A percentile compares a stretch with the other conserved stretches of the same genome.
phyloP scores from a whole-genome alignment of 2,888 invertebrate genomes.

The Drosophila stalkeri region DNA sequence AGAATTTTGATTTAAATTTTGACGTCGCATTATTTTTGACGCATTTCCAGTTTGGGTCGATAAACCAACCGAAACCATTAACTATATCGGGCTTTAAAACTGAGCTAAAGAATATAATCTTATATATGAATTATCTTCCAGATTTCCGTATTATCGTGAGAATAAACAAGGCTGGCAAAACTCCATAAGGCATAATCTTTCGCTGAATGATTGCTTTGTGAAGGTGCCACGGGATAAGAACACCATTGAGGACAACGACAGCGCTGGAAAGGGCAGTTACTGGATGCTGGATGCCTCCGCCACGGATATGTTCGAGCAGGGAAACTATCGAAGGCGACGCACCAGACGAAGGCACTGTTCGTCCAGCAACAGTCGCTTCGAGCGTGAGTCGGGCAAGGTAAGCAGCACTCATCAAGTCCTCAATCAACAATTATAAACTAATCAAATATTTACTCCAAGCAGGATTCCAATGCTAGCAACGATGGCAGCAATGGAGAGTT shows the following conservation, averaged over 20 bases:
- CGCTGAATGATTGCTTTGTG: slow-evolving; percentile 93
- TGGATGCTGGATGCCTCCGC: slow-evolving; percentile 93
- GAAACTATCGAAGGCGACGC: slow-evolving; percentile 92
- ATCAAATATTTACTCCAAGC: background rate
- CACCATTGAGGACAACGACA: slow-evolving; percentile 83
- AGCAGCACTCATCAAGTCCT: background rate
- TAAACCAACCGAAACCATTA: slow-evolving; percentile 12
- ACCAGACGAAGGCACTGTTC: slow-evolving; percentile 86
- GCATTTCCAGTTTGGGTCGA: slow-evolving; percentile 40
- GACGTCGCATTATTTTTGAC: slow-evolving; percentile 39
- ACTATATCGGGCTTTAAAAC: slow-evolving; percentile 1
- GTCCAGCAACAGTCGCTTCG: slow-evolving; percentile 64
- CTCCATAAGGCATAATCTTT: slow-evolving; percentile 92
- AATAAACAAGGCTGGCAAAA: slow-evolving; percentile 94
- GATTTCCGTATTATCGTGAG: slow-evolving; percentile 93
- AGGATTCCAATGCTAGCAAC: slow-evolving; percentile 60
- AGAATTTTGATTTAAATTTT: slow-evolving; percentile 32
- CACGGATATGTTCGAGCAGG: slow-evolving; percentile 94
- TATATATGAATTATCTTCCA: slow-evolving; percentile 49
- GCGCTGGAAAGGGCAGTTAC: slow-evolving; percentile 90
- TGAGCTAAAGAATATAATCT: background rate
- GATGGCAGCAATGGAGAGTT: slow-evolving; percentile 60
- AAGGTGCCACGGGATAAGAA: slow-evolving; percentile 87
- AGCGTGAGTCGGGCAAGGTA: slow-evolving; percentile 70
- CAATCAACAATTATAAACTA: background rate